phyloP scores from a whole-genome alignment of 2,113 vertebrate genomes.

The Noctilio leporinus region DNA sequence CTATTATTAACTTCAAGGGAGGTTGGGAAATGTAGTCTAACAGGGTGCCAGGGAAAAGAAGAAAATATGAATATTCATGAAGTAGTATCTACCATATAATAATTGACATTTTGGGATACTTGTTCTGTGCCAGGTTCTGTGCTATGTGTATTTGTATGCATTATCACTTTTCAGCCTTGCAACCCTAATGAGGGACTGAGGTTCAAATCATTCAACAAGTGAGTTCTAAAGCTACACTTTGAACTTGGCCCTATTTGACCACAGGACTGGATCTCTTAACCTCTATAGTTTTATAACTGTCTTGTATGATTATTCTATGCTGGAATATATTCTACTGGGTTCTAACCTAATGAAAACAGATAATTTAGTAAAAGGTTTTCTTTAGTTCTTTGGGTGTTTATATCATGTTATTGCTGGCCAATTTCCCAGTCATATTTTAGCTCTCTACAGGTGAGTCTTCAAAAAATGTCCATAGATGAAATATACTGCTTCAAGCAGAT shows the following conservation, averaged over 20 bases:
- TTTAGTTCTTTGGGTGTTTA: constrained; percentile 62
- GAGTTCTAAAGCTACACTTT: neutral
- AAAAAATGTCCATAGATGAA: constrained; percentile 46
- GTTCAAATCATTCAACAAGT: neutral
- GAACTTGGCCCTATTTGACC: neutral
- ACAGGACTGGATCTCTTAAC: neutral
- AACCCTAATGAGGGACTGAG: neutral
- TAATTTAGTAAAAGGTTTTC: constrained; percentile 42
- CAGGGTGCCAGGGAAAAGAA: neutral
- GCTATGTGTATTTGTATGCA: neutral
- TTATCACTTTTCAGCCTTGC: neutral
- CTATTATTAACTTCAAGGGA: neutral
- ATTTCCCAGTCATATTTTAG: constrained; percentile 55
- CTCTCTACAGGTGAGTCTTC: constrained; percentile 54
- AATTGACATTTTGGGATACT: neutral
- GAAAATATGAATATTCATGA: neutral
- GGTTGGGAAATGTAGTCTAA: neutral
- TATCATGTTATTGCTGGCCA: constrained; percentile 60
- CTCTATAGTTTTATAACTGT: neutral
- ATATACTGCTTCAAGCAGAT: constrained; percentile 47
- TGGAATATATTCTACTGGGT: neutral
- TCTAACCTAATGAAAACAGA: constrained; percentile 45
- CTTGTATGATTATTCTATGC: neutral
- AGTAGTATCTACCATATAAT: neutral
- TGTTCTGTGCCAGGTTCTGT: neutral